These are phyloP conservation scores for Phodopus roborovskii DNA, from an alignment of 2,113 vertebrate genomes.

Conservation along the genomic window DNA sequence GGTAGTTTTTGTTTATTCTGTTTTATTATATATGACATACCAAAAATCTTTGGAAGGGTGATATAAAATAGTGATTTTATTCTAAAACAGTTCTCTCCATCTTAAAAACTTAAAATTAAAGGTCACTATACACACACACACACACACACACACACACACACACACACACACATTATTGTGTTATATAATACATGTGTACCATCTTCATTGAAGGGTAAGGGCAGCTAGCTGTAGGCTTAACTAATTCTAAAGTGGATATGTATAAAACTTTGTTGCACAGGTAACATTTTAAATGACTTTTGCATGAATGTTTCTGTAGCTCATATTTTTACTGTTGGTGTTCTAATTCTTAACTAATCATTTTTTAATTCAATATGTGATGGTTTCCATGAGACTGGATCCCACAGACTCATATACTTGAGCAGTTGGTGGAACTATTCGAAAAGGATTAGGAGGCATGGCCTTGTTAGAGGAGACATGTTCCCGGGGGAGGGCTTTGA, in stretches of 20 bases:
- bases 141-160: no score
- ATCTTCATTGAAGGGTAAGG: neutral
- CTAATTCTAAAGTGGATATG: neutral
- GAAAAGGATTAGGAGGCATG: neutral
- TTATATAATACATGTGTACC: neutral
- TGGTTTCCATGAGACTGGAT: neutral
- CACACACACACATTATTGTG: no score
- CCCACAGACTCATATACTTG: neutral
- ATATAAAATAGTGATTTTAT: conserved; percentile 12
- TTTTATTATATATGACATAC: neutral
- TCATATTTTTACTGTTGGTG: neutral
- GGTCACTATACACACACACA: neutral
- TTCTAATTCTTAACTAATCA: neutral
- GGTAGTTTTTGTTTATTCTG: neutral
- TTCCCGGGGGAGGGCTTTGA: neutral
- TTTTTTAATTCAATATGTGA: neutral
- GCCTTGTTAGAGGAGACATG: neutral
- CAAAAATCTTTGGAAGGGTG: conserved; percentile 23
- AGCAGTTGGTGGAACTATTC: neutral
- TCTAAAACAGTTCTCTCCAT: neutral
- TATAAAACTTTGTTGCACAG: neutral
- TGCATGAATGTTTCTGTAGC: neutral
- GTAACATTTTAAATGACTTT: conserved; percentile 24
- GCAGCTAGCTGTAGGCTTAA: neutral
- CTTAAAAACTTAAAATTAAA: neutral